Evolutionary conservation across 2,888 invertebrate genomes (phyloP).

Genomic region (Pachymerium ferrugineum): DNA sequence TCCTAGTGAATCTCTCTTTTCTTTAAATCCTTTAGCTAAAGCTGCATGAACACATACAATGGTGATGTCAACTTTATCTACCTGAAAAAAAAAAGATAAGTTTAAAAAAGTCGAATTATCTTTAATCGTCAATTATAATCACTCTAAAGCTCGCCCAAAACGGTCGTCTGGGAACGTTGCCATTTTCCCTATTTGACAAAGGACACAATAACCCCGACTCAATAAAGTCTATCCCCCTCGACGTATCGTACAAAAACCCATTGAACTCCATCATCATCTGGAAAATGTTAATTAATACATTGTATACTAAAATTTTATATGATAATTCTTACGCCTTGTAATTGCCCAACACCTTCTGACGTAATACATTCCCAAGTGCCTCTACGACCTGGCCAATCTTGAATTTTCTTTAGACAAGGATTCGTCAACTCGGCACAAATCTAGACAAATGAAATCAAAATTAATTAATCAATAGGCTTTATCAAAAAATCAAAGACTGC

Average conservation of each 20-base stretch:
- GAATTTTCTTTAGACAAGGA: constrained; percentile 58
- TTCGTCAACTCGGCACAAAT: constrained; percentile 62
- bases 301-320: not conserved
- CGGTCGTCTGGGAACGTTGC: not conserved
- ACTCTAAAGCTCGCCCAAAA: constrained; percentile 32
- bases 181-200: constrained; percentile 32
- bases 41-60: constrained; percentile 34
- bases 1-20: not conserved
- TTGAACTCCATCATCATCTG: constrained; percentile 16
- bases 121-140: too few relatives aligned
- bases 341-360: constrained; percentile 30
- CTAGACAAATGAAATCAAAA: constrained; percentile 38
- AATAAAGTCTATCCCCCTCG: constrained; percentile 37
- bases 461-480: not conserved
- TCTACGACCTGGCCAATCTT: constrained; percentile 61
- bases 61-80: constrained; percentile 37
- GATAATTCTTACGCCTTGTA: constrained; percentile 27
- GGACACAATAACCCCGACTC: constrained; percentile 34
- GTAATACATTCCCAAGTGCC: constrained; percentile 55
- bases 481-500: not conserved
- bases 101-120: not conserved
- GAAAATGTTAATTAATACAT: not conserved
- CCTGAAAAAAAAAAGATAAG: constrained; percentile 29
- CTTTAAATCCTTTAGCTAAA: not conserved
- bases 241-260: constrained; percentile 38